These are phyloP conservation scores for Amphipoea lucens DNA, from an alignment of 2,888 invertebrate genomes.

Conservation along the genomic window DNA sequence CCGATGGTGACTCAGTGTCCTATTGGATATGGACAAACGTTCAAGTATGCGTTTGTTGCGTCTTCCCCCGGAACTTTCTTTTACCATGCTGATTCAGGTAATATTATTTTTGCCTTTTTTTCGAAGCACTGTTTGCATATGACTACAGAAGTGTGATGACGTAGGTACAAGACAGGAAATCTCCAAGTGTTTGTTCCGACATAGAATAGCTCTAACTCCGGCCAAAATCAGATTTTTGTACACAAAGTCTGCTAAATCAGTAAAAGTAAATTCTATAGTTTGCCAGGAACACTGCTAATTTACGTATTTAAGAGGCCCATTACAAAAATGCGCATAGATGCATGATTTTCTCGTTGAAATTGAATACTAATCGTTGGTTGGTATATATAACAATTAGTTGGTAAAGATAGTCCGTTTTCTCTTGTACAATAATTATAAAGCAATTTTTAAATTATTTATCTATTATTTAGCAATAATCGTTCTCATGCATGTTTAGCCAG, in stretches of 20 bases:
- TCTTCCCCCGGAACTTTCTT: conserved; percentile 93
- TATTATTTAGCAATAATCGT: no score
- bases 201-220: background rate
- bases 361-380: no score
- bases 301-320: no score
- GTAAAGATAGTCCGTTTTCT: no score
- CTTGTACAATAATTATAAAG: no score
- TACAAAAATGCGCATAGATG: no score
- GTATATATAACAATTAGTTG: no score
- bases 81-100: conserved; percentile 92
- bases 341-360: no score
- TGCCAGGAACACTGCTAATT: background rate
- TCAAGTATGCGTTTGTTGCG: conserved; percentile 93
- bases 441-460: no score
- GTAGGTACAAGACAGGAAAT: background rate
- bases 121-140: background rate
- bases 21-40: conserved; percentile 92
- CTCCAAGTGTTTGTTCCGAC: background rate
- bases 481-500: no score
- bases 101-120: background rate
- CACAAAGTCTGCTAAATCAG: background rate
- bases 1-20: conserved; percentile 95
- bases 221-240: background rate
- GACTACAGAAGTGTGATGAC: background rate
- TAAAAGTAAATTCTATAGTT: background rate